Conservation (phyloP, 2,797 vertebrate genomes). For the Glyptemys insculpta region DNA sequence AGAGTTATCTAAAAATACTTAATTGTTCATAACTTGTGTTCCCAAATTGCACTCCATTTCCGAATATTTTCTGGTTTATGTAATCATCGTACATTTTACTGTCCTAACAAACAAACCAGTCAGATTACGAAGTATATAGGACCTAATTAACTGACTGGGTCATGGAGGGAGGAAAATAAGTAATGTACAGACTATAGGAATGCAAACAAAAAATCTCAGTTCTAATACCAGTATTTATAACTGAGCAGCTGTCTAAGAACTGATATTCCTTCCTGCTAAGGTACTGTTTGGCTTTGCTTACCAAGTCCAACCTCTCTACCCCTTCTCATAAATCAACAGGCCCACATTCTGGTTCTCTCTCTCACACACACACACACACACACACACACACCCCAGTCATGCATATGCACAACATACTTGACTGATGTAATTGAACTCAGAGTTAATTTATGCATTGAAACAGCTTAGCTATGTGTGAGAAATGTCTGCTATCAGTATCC, state of each 20-base stretch:
- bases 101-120: not conserved
- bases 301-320: slow-evolving; percentile 48
- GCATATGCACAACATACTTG: slow-evolving; percentile 38
- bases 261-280: not conserved
- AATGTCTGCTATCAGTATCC: slow-evolving; percentile 73
- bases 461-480: slow-evolving; percentile 78
- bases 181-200: not conserved
- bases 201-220: not conserved
- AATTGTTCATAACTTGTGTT: not conserved
- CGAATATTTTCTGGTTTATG: not conserved
- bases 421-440: slow-evolving; percentile 46
- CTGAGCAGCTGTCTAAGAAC: slow-evolving; percentile 11
- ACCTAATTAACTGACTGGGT: not conserved
- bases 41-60: not conserved
- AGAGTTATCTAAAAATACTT: not conserved
- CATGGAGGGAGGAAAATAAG: not conserved
- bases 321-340: slow-evolving; percentile 50
- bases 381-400: slow-evolving; percentile 18
- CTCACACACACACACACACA: not conserved
- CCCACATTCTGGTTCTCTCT: slow-evolving; percentile 34
- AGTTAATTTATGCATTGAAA: slow-evolving; percentile 75
- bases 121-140: not conserved
- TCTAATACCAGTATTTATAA: slow-evolving; percentile 2
- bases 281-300: slow-evolving; percentile 38
- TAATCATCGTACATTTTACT: not conserved